Evolutionary conservation across 2,113 vertebrate genomes (phyloP), one percentile per base, ranked within the genome.

Genomic region (Ptychochromis oligacanthus): DNA sequence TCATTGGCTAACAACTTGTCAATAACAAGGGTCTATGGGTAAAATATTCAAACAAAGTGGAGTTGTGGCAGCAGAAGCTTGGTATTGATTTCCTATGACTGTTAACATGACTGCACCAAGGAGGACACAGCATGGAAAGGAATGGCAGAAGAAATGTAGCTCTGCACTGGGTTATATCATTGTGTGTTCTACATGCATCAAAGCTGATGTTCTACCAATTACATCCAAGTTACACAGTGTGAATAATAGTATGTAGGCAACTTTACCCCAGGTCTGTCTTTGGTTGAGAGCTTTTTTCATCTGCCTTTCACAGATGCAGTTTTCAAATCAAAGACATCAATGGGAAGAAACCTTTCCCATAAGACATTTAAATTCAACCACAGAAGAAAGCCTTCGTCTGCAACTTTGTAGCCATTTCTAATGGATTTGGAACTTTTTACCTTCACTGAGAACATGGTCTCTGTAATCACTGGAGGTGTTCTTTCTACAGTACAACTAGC

Each of bases 371-470:
- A 38, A 56, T 58, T 40, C 34, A 13, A 58, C 14, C n/a, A 38
- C 74, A 18, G 74, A 40, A 40, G 22, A 58, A 40, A 76, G 34
- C 34, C 26, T 61, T 36, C 59, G 20, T 61, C 56, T 31, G 17
- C 49, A 58, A 76, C 74, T 76, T 43, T 76, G 36, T 43, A 40
- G 17, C 74, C 74, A 58, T 76, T 57, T 76, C 22, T 76, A 58
- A 58, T 76, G 74, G 55, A 76, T 76, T 76, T 14, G 67, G 46
- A 72, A 72, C 46, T 31, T 76, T 57, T 76, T 43, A 26, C 74
- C 10, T 76, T 43, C 22, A 58, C 70, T 36, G 70, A 75, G 31
- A 75, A 28, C 55, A 20, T 58, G 14, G 15, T 43, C 54, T 58
- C 36, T 26, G 15, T 40, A 40, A 57, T 58, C 54, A 58, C n/a